Evolutionary conservation across 2,888 invertebrate genomes (phyloP).

Genomic region (Orchesella flavescens): DNA sequence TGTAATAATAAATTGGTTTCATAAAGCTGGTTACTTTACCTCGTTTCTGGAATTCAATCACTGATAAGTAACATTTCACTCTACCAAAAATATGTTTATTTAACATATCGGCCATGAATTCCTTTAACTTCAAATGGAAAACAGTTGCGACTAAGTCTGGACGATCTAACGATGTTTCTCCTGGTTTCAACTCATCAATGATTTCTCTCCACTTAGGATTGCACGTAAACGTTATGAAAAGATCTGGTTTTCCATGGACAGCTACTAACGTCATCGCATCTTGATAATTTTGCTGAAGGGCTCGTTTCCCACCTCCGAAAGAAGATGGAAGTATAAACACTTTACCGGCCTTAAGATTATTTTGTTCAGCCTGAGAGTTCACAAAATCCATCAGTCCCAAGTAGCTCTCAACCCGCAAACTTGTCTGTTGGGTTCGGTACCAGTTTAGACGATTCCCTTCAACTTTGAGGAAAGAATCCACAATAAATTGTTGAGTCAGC

Average conservation of each 20-base stretch:
- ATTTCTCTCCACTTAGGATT: constrained; percentile 75
- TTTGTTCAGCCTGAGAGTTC: constrained; percentile 1
- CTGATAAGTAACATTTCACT: constrained; percentile 54
- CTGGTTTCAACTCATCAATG: constrained; percentile 71
- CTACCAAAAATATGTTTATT: constrained; percentile 66
- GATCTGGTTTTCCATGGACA: constrained; percentile 74
- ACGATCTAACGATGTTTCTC: constrained; percentile 71
- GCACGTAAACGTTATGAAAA: constrained; percentile 75
- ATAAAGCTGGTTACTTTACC: constrained; percentile 42
- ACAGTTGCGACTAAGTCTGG: constrained; percentile 74
- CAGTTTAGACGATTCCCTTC: constrained; percentile 72
- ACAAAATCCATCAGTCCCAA: constrained; percentile 69
- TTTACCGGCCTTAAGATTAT: constrained; percentile 70
- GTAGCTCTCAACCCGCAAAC: constrained; percentile 72
- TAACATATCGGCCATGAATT: constrained; percentile 69
- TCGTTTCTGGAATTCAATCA: constrained; percentile 73
- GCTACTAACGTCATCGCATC: constrained; percentile 75
- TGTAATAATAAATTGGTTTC: no score
- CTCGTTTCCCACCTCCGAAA: constrained; percentile 73
- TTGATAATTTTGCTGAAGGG: constrained; percentile 74
- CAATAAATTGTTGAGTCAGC: constrained; percentile 72
- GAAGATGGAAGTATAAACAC: constrained; percentile 73
- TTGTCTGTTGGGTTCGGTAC: constrained; percentile 71
- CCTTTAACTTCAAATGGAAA: constrained; percentile 73
- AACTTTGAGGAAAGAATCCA: constrained; percentile 72